Percentiles rank a stretch among this genome's conserved stretches.
These are phyloP conservation scores for Clarias batrachus DNA, from an alignment of 2,113 vertebrate genomes.

Conservation along the genomic window DNA sequence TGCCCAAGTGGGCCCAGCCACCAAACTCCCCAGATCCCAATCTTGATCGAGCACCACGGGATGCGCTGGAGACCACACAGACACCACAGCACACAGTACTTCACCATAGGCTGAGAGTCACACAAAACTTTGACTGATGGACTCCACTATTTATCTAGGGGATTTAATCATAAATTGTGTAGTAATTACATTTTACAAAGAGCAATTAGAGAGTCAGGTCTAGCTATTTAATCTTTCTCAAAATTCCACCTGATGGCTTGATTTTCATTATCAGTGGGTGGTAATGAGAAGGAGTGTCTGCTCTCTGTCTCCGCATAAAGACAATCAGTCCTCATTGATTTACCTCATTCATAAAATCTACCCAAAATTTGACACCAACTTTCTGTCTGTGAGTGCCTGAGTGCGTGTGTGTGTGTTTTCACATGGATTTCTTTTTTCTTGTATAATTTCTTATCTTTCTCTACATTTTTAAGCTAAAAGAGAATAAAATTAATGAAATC, in stretches of 20 bases:
- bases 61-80: not conserved
- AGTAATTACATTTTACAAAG: constrained; percentile 57
- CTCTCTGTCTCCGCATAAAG: constrained; percentile 45
- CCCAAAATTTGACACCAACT: constrained; percentile 13
- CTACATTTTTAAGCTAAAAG: not conserved
- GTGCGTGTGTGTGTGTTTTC: not conserved
- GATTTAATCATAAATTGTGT: constrained; percentile 56
- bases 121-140: constrained; percentile 39
- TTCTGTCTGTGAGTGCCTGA: not conserved
- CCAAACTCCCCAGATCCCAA: too few species aligned
- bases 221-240: constrained; percentile 52
- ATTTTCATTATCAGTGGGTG: constrained; percentile 53
- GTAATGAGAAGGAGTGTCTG: constrained; percentile 49
- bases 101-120: not conserved
- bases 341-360: constrained; percentile 27
- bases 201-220: constrained; percentile 52
- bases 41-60: too few species aligned
- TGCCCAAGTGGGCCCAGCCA: too few species aligned
- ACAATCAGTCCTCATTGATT: constrained; percentile 48
- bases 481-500: not conserved
- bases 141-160: constrained; percentile 47
- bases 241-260: constrained; percentile 52
- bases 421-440: not conserved
- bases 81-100: not conserved
- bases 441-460: not conserved